Conservation (phyloP, 1,140 invertebrate species). For the Aphelenchoides avenae region DNA sequence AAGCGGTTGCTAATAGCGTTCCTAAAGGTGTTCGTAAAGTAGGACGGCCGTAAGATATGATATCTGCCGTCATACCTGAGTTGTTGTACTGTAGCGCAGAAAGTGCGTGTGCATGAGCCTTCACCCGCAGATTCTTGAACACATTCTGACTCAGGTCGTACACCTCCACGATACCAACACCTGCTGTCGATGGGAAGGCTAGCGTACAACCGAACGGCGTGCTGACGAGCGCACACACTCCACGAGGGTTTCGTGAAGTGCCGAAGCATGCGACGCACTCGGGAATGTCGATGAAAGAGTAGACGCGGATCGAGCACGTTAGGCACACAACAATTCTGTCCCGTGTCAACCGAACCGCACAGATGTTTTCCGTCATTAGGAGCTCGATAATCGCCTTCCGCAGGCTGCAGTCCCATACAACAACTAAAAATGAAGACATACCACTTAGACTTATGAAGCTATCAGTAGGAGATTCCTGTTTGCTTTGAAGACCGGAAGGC, state of each 20-base stretch:
- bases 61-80: slow-evolving; percentile 2
- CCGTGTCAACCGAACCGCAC: slow-evolving; percentile 70
- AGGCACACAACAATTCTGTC: slow-evolving; percentile 90
- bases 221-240: slow-evolving; percentile 56
- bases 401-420: slow-evolving; percentile 95
- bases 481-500: neutral
- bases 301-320: slow-evolving; percentile 92
- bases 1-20: slow-evolving; percentile 29
- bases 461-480: neutral
- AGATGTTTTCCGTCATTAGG: slow-evolving; percentile 75
- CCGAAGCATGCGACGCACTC: slow-evolving; percentile 92
- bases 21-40: slow-evolving; percentile 6
- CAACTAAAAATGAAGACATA: slow-evolving; percentile 66
- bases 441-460: neutral
- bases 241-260: slow-evolving; percentile 83
- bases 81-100: slow-evolving; percentile 5
- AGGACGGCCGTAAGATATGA: slow-evolving; percentile 2
- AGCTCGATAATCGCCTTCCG: slow-evolving; percentile 85
- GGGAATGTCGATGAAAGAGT: slow-evolving; percentile 91
- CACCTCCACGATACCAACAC: slow-evolving; percentile 3
- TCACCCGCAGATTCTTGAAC: neutral
- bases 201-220: slow-evolving; percentile 1
- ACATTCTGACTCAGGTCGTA: slow-evolving; percentile 7
- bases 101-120: slow-evolving; percentile 12
- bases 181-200: slow-evolving; percentile 18